Evolutionary conservation across 2,113 vertebrate genomes (phyloP).

Genomic region (Prinia subflava): DNA sequence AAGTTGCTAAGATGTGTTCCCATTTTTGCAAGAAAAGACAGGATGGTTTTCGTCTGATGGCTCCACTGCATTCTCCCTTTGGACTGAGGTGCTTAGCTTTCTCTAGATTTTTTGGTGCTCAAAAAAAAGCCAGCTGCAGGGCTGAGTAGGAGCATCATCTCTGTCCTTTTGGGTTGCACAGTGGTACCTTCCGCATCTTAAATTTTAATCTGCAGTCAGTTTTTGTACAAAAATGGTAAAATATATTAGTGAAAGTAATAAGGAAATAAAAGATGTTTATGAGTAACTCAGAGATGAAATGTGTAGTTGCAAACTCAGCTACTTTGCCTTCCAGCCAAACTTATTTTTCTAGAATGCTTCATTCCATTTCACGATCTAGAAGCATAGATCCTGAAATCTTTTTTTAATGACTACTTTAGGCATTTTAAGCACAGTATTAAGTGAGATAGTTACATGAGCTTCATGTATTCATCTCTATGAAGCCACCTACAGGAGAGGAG

Average conservation of each 20-base stretch:
- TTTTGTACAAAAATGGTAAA: slow-evolving; percentile 35
- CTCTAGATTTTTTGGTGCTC: neutral
- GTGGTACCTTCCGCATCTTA: slow-evolving; percentile 18
- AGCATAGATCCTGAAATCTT: slow-evolving; percentile 37
- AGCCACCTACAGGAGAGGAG: slow-evolving; percentile 15
- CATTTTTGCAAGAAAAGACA: slow-evolving; percentile 27
- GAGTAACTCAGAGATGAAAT: slow-evolving; percentile 44
- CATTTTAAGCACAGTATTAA: slow-evolving; percentile 56
- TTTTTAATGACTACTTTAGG: slow-evolving; percentile 43
- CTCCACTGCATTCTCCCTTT: slow-evolving; percentile 2
- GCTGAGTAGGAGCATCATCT: neutral
- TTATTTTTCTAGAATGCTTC: slow-evolving; percentile 58
- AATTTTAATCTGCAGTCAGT: slow-evolving; percentile 27
- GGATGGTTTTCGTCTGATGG: neutral
- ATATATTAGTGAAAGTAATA: slow-evolving; percentile 46
- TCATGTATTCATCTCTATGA: slow-evolving; percentile 17
- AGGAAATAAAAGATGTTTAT: slow-evolving; percentile 40
- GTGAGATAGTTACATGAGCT: slow-evolving; percentile 19
- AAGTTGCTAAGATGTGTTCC: neutral
- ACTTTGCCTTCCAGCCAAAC: slow-evolving; percentile 42
- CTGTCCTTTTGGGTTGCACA: slow-evolving; percentile 37
- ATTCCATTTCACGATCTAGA: slow-evolving; percentile 47
- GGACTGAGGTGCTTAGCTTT: neutral
- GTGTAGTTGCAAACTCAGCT: slow-evolving; percentile 41
- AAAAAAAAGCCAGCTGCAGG: neutral